Evolutionary conservation across 2,888 invertebrate genomes (phyloP).

Genomic region (Drosophila mimetica): DNA sequence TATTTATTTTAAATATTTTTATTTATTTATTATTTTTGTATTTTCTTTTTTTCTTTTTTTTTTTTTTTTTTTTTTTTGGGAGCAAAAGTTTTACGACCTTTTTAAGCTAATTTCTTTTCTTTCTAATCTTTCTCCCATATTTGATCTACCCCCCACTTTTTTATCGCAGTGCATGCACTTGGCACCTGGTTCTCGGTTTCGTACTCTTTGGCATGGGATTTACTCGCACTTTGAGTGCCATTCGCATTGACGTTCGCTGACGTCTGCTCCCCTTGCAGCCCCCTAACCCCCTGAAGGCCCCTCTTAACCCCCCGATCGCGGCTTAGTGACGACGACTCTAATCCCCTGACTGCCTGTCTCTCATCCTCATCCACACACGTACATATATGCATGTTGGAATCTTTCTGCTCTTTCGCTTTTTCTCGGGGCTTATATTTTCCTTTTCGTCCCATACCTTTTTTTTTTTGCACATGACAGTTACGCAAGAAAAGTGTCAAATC

Average conservation of each 20-base stretch:
- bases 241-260: constrained; percentile 68
- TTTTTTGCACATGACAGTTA: constrained; percentile 49
- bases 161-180: constrained; percentile 27
- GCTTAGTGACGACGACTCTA: constrained; percentile 55
- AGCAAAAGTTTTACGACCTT: too few species aligned
- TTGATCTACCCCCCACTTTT: background rate
- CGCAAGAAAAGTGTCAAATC: constrained; percentile 53
- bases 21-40: background rate
- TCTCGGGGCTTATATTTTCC: constrained; percentile 29
- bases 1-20: too few species aligned
- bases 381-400: background rate
- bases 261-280: constrained; percentile 38
- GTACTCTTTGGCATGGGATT: constrained; percentile 56
- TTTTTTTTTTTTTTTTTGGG: background rate
- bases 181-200: constrained; percentile 54
- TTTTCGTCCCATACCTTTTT: constrained; percentile 1
- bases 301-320: constrained; percentile 31
- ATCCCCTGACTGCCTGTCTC: constrained; percentile 52
- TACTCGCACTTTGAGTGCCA: constrained; percentile 47
- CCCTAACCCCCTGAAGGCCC: background rate
- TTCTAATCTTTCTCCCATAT: too few species aligned
- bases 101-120: too few species aligned
- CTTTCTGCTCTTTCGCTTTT: constrained; percentile 34
- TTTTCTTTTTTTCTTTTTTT: background rate
- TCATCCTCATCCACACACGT: constrained; percentile 29